Evolutionary conservation across 2,888 invertebrate species (phyloP).

Genomic region (Chrysina gloriosa): DNA sequence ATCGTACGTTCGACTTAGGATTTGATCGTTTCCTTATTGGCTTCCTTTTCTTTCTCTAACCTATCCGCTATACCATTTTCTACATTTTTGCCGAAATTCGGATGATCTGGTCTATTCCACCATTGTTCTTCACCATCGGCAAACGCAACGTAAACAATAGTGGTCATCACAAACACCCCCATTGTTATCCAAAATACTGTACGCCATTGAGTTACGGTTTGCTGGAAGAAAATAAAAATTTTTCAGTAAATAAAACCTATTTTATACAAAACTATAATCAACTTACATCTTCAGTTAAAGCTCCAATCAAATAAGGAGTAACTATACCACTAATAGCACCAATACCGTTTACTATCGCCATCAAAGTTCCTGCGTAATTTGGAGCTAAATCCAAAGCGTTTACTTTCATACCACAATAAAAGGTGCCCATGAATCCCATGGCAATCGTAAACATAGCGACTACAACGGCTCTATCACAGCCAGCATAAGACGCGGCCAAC

Average conservation of each 20-base stretch:
- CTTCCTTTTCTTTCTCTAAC: background rate
- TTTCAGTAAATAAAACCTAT: background rate
- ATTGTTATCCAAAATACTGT: constrained; percentile 81
- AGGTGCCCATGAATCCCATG: constrained; percentile 77
- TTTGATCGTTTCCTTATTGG: background rate
- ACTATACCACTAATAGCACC: constrained; percentile 73
- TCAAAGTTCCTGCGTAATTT: constrained; percentile 74
- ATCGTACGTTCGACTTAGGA: background rate
- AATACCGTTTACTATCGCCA: constrained; percentile 73
- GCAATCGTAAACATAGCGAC: constrained; percentile 70
- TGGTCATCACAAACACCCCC: constrained; percentile 72
- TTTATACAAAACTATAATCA: background rate
- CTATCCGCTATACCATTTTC: constrained; percentile 16
- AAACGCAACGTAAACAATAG: constrained; percentile 73
- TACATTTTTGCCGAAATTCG: constrained; percentile 30
- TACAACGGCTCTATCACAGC: constrained; percentile 69
- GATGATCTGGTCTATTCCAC: constrained; percentile 68
- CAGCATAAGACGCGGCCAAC: constrained; percentile 73
- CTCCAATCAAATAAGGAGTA: constrained; percentile 71
- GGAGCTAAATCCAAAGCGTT: constrained; percentile 75
- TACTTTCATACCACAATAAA: constrained; percentile 76
- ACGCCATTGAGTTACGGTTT: constrained; percentile 75
- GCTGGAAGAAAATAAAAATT: constrained; percentile 61
- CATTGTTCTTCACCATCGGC: constrained; percentile 78
- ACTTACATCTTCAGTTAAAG: constrained; percentile 69